These are phyloP conservation scores for Chondrosia reniformis DNA, from an alignment of 37 sponge, comb jelly and placozoan species.

Conservation along the genomic window DNA sequence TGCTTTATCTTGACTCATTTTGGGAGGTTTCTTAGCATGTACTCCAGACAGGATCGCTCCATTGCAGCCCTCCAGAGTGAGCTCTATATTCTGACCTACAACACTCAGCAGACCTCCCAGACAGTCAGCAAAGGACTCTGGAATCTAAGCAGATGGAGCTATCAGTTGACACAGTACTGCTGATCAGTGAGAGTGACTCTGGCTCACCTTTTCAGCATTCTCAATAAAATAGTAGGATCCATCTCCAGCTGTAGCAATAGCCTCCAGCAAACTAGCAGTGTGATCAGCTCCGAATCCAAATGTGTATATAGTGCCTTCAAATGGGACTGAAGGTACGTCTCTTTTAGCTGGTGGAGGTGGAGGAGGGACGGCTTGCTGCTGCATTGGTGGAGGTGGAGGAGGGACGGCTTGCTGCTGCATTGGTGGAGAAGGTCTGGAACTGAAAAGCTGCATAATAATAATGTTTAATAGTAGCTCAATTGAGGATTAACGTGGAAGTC, in stretches of 20 bases:
- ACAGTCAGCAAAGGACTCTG: slow-evolving; percentile 95
- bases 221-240: slow-evolving; percentile 93
- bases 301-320: slow-evolving; percentile 87
- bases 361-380: not conserved
- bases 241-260: slow-evolving; percentile 70
- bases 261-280: slow-evolving; percentile 68
- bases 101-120: slow-evolving; percentile 91
- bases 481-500: no score
- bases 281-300: slow-evolving; percentile 93
- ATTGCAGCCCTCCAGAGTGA: slow-evolving; percentile 49
- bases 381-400: not conserved
- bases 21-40: slow-evolving; percentile 53
- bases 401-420: not conserved
- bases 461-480: no score
- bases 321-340: slow-evolving; percentile 4
- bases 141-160: slow-evolving; percentile 45
- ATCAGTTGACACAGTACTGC: not conserved
- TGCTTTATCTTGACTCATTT: slow-evolving; percentile 52
- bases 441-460: no score
- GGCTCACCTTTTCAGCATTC: slow-evolving; percentile 72
- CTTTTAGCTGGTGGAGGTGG: not conserved
- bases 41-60: slow-evolving; percentile 47
- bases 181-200: not conserved
- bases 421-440: not conserved
- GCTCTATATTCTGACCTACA: slow-evolving; percentile 85